These are phyloP conservation scores for Syritta pipiens DNA, from an alignment of 2,888 invertebrate genomes.

Conservation along the genomic window DNA sequence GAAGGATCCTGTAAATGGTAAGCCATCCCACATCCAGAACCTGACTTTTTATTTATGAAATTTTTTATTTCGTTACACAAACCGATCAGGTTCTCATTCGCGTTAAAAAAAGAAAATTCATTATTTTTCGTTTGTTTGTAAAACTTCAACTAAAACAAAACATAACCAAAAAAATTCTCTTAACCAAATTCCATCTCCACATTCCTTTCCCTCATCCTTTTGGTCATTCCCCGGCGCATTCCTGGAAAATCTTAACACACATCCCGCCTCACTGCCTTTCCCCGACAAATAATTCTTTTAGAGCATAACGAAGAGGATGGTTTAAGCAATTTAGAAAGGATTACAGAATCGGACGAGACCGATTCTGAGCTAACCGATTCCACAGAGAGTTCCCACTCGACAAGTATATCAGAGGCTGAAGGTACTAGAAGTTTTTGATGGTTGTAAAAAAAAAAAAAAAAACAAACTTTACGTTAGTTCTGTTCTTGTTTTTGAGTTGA, in stretches of 20 bases:
- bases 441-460: too few relatives aligned
- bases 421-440: constrained; percentile 70
- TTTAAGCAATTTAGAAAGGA: constrained; percentile 75
- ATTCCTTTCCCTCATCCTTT: constrained; percentile 6
- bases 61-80: constrained; percentile 66
- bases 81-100: constrained; percentile 75
- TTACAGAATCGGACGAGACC: constrained; percentile 80
- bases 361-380: constrained; percentile 81
- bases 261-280: constrained; percentile 7
- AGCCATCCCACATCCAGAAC: constrained; percentile 52
- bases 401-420: constrained; percentile 76
- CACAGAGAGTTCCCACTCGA: constrained; percentile 79
- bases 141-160: constrained; percentile 45
- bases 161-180: constrained; percentile 24
- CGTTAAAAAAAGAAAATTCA: constrained; percentile 74
- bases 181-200: constrained; percentile 28
- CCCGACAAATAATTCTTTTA: constrained; percentile 52
- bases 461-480: constrained; percentile 40
- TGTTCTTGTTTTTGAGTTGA: constrained; percentile 34
- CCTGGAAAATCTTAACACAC: too few relatives aligned
- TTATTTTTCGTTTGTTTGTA: constrained; percentile 57
- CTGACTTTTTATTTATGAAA: constrained; percentile 64
- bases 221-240: constrained; percentile 14
- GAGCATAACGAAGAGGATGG: constrained; percentile 69
- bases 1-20: constrained; percentile 76